These are phyloP conservation scores for Grammomys surdaster DNA, from an alignment of 2,113 vertebrate genomes.

Conservation along the genomic window DNA sequence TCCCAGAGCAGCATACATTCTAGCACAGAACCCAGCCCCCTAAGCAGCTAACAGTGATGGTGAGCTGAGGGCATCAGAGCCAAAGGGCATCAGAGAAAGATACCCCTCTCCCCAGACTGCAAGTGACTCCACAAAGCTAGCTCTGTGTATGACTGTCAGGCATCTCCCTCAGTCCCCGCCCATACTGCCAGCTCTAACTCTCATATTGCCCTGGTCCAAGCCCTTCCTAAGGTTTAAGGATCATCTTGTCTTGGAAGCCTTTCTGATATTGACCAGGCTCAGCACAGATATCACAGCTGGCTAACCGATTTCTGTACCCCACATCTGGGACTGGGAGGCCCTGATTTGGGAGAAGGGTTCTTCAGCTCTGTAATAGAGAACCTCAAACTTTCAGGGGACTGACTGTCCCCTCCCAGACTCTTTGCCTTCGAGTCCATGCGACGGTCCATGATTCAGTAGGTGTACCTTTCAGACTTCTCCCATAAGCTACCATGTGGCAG, in stretches of 20 bases:
- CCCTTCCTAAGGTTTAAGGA: neutral
- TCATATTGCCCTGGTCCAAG: neutral
- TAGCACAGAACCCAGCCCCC: neutral
- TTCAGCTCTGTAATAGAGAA: too few species aligned
- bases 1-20: too few species aligned
- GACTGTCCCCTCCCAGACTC: neutral
- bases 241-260: neutral
- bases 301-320: neutral
- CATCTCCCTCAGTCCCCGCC: too few species aligned
- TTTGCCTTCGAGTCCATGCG: neutral
- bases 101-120: neutral
- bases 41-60: too few species aligned
- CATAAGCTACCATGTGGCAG: neutral
- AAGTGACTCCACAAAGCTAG: too few species aligned
- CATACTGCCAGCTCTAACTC: neutral
- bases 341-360: neutral
- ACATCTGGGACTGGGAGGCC: neutral
- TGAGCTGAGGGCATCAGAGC: too few species aligned
- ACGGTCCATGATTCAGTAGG: too few species aligned
- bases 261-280: neutral
- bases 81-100: fast-evolving
- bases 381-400: too few species aligned
- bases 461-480: neutral
- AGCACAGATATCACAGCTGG: neutral
- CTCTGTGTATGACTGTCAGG: neutral